Conservation (phyloP, 1,140 invertebrate genomes). For the Pogonomyrmex californicus region DNA sequence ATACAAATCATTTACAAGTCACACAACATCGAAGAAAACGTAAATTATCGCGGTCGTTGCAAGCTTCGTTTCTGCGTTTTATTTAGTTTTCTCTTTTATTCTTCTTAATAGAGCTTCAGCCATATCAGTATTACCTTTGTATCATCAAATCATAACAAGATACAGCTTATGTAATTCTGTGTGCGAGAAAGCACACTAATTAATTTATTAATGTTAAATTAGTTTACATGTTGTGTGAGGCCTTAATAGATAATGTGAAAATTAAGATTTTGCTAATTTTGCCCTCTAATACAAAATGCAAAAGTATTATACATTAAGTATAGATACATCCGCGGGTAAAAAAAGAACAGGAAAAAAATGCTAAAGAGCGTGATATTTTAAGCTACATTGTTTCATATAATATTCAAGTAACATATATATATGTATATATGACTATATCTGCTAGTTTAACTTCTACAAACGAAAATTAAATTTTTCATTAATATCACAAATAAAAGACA, state of each 20-base stretch:
- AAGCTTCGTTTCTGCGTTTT: not conserved
- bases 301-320: not conserved
- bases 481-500: not conserved
- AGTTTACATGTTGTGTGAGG: not conserved
- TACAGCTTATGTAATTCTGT: slow-evolving; percentile 28
- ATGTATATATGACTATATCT: not conserved
- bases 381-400: slow-evolving; percentile 1
- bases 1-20: slow-evolving; percentile 51
- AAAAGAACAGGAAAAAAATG: slow-evolving; percentile 28
- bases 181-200: slow-evolving; percentile 11
- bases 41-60: slow-evolving; percentile 30
- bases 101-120: not conserved
- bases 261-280: slow-evolving; percentile 29
- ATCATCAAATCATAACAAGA: slow-evolving; percentile 51
- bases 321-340: not conserved
- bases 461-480: slow-evolving; percentile 17
- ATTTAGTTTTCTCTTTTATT: slow-evolving; percentile 10
- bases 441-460: slow-evolving; percentile 21
- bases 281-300: not conserved
- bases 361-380: not conserved
- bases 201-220: slow-evolving; percentile 22
- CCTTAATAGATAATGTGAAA: not conserved
- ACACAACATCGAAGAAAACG: slow-evolving; percentile 40
- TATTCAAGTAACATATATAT: not conserved
- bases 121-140: slow-evolving; percentile 19